Evolutionary conservation across 2,888 invertebrate genomes (phyloP).

Genomic region (Drosophila mayaguana): DNA sequence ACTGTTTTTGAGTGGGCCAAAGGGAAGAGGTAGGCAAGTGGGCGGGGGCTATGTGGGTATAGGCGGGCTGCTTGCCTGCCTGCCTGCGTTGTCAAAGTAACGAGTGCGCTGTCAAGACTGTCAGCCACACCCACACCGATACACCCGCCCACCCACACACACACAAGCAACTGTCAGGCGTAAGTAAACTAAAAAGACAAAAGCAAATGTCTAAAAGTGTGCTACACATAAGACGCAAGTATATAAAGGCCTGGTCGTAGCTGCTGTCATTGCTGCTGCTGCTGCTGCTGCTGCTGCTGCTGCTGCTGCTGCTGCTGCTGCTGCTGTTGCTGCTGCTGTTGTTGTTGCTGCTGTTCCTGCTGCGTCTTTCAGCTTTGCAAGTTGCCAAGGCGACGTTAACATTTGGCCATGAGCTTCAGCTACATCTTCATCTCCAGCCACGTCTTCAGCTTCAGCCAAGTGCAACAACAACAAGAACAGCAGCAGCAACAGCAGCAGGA

Average conservation of each 20-base stretch:
- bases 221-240: conserved; percentile 74
- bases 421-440: conserved; percentile 41
- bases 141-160: conserved; percentile 10
- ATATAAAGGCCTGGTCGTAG: conserved; percentile 60
- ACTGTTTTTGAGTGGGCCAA: conserved; percentile 25
- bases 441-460: conserved; percentile 50
- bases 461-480: conserved; percentile 67
- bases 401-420: conserved; percentile 55
- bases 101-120: conserved; percentile 76
- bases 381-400: conserved; percentile 43
- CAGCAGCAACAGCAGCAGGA: conserved; percentile 16
- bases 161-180: conserved; percentile 23
- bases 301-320: conserved; percentile 24
- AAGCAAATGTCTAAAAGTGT: conserved; percentile 75
- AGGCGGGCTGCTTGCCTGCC: conserved; percentile 3
- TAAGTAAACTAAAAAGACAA: conserved; percentile 75
- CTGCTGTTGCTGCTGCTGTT: conserved; percentile 22
- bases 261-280: conserved; percentile 33
- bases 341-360: conserved; percentile 12
- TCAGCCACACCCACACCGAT: conserved; percentile 61
- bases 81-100: conserved; percentile 72
- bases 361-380: conserved; percentile 59
- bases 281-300: neutral
- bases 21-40: conserved; percentile 2
- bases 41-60: neutral